phyloP scores from a whole-genome alignment of 2,888 invertebrate species.

The Sacculina carcini region DNA sequence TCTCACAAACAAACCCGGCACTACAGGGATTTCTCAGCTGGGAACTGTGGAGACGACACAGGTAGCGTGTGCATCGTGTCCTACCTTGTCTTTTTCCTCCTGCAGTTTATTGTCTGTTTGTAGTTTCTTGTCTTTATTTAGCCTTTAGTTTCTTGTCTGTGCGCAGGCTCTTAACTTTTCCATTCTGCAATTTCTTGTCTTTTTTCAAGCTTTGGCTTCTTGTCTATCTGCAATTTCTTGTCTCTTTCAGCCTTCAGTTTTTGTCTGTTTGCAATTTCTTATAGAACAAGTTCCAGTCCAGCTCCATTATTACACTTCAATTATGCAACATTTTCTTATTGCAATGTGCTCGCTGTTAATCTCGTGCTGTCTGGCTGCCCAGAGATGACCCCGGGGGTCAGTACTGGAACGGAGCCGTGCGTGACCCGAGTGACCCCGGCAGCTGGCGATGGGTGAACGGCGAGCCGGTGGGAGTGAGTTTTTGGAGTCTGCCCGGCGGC shows the following conservation, averaged over 20 bases:
- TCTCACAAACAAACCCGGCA: constrained; percentile 77
- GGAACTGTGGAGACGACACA: constrained; percentile 73
- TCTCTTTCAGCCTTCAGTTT: too few relatives aligned
- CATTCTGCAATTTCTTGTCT: too few relatives aligned
- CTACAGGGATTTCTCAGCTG: constrained; percentile 80
- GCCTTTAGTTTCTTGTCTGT: too few relatives aligned
- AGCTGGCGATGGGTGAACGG: constrained; percentile 79
- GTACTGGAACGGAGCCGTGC: constrained; percentile 77
- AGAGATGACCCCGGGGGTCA: constrained; percentile 69
- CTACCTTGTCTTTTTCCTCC: neutral
- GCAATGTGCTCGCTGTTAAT: too few relatives aligned
- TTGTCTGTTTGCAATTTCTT: too few relatives aligned
- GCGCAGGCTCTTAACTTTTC: too few relatives aligned
- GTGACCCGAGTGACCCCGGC: constrained; percentile 46
- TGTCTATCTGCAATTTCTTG: too few relatives aligned
- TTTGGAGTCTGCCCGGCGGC: constrained; percentile 67
- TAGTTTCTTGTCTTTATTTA: neutral
- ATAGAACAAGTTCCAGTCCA: too few relatives aligned
- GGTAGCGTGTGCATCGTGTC: constrained; percentile 26
- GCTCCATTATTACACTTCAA: too few relatives aligned
- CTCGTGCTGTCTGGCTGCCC: constrained; percentile 9
- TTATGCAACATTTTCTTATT: too few relatives aligned
- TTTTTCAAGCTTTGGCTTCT: too few relatives aligned
- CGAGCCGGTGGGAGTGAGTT: constrained; percentile 61
- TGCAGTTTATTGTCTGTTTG: neutral